phyloP scores from a whole-genome alignment of 2,113 vertebrate genomes.

The Tricholaema leucomelas region DNA sequence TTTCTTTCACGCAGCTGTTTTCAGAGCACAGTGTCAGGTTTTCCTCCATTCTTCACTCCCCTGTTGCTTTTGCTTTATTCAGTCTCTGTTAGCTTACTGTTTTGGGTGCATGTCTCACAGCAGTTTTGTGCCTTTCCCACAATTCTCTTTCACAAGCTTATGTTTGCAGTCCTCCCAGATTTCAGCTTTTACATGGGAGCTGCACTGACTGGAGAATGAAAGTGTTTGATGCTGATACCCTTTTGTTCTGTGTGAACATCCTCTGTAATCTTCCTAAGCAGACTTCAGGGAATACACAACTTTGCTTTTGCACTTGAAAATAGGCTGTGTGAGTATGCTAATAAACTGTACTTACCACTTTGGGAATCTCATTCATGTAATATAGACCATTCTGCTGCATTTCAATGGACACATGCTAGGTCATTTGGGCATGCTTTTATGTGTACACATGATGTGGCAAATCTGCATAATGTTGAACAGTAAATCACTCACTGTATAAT shows the following conservation, averaged over 20 bases:
- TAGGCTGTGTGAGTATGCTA: conserved; percentile 9
- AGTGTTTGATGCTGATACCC: conserved; percentile 44
- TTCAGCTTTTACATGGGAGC: background rate
- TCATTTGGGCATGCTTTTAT: conserved; percentile 5
- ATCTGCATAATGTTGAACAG: conserved; percentile 16
- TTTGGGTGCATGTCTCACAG: background rate
- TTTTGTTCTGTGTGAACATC: conserved; percentile 55
- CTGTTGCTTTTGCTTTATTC: background rate
- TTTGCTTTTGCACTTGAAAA: conserved; percentile 40
- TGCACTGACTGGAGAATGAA: background rate
- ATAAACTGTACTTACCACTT: background rate
- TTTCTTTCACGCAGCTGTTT: background rate
- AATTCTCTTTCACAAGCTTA: background rate
- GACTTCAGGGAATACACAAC: conserved; percentile 40
- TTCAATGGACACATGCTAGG: background rate
- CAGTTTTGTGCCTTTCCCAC: background rate
- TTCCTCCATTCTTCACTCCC: background rate
- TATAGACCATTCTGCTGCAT: background rate
- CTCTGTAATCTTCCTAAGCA: conserved; percentile 42
- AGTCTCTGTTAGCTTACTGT: background rate
- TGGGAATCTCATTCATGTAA: background rate
- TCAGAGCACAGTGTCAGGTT: background rate
- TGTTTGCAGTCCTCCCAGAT: background rate
- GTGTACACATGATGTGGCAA: background rate
- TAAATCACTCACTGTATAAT: background rate